phyloP scores from a whole-genome alignment of 2,888 invertebrate species.

The Parasteatoda lunata region DNA sequence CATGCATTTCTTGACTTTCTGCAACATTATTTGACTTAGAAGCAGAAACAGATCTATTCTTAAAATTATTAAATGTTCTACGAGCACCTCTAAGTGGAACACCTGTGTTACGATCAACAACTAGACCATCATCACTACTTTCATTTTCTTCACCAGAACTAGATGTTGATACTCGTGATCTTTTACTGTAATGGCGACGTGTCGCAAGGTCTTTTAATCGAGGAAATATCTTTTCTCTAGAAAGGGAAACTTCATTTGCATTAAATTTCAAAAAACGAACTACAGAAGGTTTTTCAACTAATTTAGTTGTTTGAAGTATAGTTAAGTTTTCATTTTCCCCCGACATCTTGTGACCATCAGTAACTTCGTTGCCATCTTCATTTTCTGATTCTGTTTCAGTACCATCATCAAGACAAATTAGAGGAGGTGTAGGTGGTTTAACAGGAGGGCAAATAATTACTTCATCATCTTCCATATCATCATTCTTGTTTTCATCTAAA shows the following conservation, averaged over 20 bases:
- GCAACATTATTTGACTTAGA: background rate
- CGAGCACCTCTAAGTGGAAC: conserved; percentile 45
- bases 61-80: conserved; percentile 38
- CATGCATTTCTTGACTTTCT: background rate
- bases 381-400: conserved; percentile 49
- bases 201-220: background rate
- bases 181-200: background rate
- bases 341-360: background rate
- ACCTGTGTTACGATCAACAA: background rate
- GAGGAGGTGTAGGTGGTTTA: conserved; percentile 52
- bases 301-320: background rate
- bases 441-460: conserved; percentile 36
- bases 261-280: background rate
- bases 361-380: conserved; percentile 6
- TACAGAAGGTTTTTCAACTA: background rate
- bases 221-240: no score
- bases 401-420: conserved; percentile 55
- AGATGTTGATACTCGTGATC: background rate
- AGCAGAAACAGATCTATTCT: background rate
- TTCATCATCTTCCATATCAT: conserved; percentile 35
- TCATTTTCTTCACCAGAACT: conserved; percentile 26
- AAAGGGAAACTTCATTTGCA: background rate
- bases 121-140: conserved; percentile 31
- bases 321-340: background rate
- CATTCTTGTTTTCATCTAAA: background rate